Percentiles rank a stretch among this genome's conserved stretches.
These are phyloP conservation scores for Callosobruchus maculatus DNA, from an alignment of 2,888 invertebrate species.

Conservation along the genomic window DNA sequence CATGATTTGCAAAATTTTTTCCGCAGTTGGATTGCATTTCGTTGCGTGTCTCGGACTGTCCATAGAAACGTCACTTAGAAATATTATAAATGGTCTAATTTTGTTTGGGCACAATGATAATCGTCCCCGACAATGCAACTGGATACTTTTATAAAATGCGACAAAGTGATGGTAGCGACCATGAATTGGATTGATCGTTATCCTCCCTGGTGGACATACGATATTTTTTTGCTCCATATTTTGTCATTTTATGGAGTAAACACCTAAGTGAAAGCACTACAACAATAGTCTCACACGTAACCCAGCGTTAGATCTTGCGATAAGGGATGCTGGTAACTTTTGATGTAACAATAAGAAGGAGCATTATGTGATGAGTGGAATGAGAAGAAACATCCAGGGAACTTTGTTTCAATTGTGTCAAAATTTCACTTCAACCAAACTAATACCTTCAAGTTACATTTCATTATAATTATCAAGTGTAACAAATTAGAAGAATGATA, in stretches of 20 bases:
- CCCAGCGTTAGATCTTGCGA: not conserved
- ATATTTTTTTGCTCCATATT: constrained; percentile 6
- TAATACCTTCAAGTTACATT: no score
- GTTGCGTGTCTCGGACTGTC: constrained; percentile 41
- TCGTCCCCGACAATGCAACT: constrained; percentile 37
- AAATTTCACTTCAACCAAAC: no score
- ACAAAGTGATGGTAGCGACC: constrained; percentile 1
- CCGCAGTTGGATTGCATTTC: constrained; percentile 32
- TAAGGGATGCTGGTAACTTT: not conserved
- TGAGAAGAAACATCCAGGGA: no score
- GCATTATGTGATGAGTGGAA: no score
- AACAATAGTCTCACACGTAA: not conserved
- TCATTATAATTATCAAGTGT: no score
- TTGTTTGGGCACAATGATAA: constrained; percentile 37
- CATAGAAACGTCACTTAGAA: constrained; percentile 47
- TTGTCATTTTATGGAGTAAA: not conserved
- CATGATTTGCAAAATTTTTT: constrained; percentile 45
- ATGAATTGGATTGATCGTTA: constrained; percentile 16
- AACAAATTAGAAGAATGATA: no score
- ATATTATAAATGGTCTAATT: constrained; percentile 48
- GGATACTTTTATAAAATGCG: constrained; percentile 34
- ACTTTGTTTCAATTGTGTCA: no score
- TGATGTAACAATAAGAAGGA: no score
- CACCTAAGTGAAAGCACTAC: not conserved
- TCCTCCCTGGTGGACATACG: constrained; percentile 9